Percentiles rank a stretch among this genome's conserved stretches.
phyloP scores from a whole-genome alignment of 2,888 invertebrate species.

The Lymantria dispar region DNA sequence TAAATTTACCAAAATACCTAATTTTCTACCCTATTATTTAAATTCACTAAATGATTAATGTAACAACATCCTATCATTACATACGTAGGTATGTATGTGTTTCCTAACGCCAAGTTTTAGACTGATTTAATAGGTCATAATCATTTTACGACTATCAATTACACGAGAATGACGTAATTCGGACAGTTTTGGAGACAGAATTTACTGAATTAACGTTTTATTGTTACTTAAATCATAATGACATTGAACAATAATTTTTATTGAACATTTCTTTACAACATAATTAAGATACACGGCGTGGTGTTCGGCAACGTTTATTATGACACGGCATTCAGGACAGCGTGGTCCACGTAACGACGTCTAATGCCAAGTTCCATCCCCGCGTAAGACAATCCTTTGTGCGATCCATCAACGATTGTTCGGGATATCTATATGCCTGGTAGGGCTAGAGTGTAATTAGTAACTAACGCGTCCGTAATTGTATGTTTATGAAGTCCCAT shows the following conservation, averaged over 20 bases:
- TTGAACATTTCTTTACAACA: not conserved
- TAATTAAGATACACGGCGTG: too few species aligned
- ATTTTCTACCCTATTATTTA: not conserved
- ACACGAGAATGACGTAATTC: conserved; percentile 39
- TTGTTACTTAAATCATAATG: conserved; percentile 20
- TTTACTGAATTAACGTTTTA: conserved; percentile 30
- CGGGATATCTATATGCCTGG: too few species aligned
- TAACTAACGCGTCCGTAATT: too few species aligned
- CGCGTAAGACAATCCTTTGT: too few species aligned
- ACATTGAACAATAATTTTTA: conserved; percentile 14
- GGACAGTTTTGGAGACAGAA: conserved; percentile 27
- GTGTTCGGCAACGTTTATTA: too few species aligned
- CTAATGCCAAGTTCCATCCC: too few species aligned
- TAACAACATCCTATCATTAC: not conserved
- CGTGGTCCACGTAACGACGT: too few species aligned
- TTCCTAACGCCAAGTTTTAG: conserved; percentile 37
- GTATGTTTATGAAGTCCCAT: too few species aligned
- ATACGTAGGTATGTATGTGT: conserved; percentile 20
- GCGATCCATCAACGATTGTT: too few species aligned
- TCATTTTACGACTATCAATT: conserved; percentile 44
- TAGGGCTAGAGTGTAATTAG: too few species aligned
- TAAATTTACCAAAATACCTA: not conserved
- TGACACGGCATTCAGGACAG: too few species aligned
- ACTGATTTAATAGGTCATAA: conserved; percentile 48
- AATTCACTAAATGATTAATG: conserved; percentile 16